Evolutionary conservation across 2,113 vertebrate species (phyloP).

Genomic region (Myotis yumanensis): DNA sequence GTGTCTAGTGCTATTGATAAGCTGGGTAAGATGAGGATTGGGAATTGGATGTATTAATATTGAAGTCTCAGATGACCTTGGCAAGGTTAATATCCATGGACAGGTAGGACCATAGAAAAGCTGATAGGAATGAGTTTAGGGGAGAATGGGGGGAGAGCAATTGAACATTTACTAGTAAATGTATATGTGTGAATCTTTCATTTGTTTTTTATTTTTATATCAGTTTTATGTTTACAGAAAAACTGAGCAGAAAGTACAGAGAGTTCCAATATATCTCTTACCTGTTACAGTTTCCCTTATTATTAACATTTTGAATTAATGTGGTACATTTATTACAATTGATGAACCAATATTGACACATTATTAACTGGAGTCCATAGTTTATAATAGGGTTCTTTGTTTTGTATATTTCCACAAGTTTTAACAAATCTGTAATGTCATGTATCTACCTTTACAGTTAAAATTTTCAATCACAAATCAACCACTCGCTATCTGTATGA

Average conservation of each 20-base stretch:
- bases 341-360: not conserved
- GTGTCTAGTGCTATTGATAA: not conserved
- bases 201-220: conserved; percentile 4
- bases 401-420: not conserved
- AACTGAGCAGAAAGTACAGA: not conserved
- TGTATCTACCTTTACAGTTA: not conserved
- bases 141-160: not conserved
- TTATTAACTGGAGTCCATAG: not conserved
- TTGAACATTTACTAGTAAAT: not conserved
- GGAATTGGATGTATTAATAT: not conserved
- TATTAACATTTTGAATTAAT: conserved; percentile 32
- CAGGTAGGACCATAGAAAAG: not conserved
- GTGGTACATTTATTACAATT: not conserved
- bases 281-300: not conserved
- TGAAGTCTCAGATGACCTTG: not conserved
- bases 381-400: conserved; percentile 1
- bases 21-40: not conserved
- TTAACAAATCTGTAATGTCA: conserved; percentile 9
- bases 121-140: not conserved
- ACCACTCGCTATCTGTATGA: not conserved
- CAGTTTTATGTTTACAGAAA: not conserved
- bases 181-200: not conserved
- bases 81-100: not conserved
- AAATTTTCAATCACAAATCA: not conserved
- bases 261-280: not conserved